Base-by-base conservation (phyloP, 2,797 vertebrate genomes). In the Mastacembelus armatus region DNA sequence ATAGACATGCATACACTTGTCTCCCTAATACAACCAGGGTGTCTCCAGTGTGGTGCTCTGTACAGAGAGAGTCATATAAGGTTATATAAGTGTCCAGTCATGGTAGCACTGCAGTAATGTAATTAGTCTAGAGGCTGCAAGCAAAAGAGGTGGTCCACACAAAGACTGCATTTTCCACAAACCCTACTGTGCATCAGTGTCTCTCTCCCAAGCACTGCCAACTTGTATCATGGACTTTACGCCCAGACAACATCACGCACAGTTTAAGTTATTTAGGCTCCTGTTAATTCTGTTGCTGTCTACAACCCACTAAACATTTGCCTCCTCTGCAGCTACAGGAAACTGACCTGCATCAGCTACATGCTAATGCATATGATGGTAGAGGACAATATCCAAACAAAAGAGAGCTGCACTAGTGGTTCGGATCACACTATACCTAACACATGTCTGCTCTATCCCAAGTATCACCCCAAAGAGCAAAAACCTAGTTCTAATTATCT, bases 21-120 rank as follows among this genome's bases (percentile, higher is more conserved):
- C 42, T 73, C 52, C 30, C 58, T 51, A 51, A 65, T 49, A 4
- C 33, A 71, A 40, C 35, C 42, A 15, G 60, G 68, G 69, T 3
- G 71, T 81, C 74, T 83, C 77, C 80, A 45, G 30, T 7, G 32
- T 42, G 66, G 22, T 36, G 39, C 45, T 74, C 71, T 58, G 32
- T 66, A 47, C 68, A 55, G 57, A 64, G 57, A 64, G 75, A 81
- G 80, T 92, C 92, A 87, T 48, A 51, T 90, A 88, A 91, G 72
- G 78, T 88, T 85, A 81, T 69, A 61, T 86, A 83, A 87, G 83
- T 66, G 70, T 86, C 80, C 77, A 78, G 76, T 81, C 73, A 73
- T 38, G 69, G 74, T 77, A 71, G 81, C 60, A 33, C 81, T 84
- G 82, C 86, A 88, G 83, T 87, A 77, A 87, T 84, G 86, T 87